phyloP scores from a whole-genome alignment of 2,113 vertebrate genomes.

The Erinaceus europaeus region DNA sequence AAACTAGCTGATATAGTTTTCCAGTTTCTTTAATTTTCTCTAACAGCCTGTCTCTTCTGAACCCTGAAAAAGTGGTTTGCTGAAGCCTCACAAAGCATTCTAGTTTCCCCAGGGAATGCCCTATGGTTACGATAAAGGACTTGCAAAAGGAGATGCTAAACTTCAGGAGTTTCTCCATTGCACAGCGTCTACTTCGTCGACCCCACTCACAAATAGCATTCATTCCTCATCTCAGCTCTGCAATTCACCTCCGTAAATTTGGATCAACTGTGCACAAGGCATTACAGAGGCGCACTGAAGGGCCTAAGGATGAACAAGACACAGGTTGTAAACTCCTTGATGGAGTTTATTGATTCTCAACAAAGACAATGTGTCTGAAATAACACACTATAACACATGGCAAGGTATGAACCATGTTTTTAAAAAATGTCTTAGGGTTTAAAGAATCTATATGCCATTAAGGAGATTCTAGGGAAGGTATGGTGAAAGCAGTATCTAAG shows the following conservation, averaged over 20 bases:
- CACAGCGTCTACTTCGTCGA: neutral
- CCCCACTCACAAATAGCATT: neutral
- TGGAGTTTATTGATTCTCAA: conserved; percentile 7
- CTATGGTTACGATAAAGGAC: neutral
- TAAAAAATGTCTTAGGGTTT: neutral
- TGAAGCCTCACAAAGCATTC: conserved; percentile 20
- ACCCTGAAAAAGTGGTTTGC: conserved; percentile 10
- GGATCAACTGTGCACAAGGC: neutral
- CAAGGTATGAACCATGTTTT: neutral
- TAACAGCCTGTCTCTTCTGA: conserved; percentile 42
- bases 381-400: neutral
- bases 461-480: neutral
- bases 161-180: neutral
- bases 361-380: conserved; percentile 40
- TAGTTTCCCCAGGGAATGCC: neutral
- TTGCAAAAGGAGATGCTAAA: conserved; percentile 20
- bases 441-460: conserved; percentile 9
- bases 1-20: conserved; percentile 38
- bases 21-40: conserved; percentile 61
- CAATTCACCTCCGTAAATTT: conserved; percentile 13
- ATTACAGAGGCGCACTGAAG: neutral
- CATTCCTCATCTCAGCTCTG: neutral
- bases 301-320: neutral
- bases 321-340: neutral
- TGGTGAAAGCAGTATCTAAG: neutral